Evolutionary conservation across 2,797 vertebrate species (phyloP).

Genomic region (Artibeus jamaicensis): DNA sequence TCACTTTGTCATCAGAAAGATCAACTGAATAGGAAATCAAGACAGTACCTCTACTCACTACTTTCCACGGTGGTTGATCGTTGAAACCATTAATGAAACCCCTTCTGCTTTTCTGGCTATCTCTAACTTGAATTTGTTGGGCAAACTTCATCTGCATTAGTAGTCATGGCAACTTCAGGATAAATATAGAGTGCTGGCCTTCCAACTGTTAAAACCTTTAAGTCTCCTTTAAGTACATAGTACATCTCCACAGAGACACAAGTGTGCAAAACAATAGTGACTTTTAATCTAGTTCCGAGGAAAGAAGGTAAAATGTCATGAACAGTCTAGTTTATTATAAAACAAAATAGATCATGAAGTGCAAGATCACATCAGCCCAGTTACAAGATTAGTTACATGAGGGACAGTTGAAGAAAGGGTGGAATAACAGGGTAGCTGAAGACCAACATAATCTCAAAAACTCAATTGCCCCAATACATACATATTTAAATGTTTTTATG

Average conservation of each 20-base stretch:
- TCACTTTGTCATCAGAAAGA: conserved; percentile 38
- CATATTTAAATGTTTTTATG: background rate
- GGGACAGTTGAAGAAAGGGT: background rate
- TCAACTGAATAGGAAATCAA: conserved; percentile 48
- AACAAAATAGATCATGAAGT: conserved; percentile 50
- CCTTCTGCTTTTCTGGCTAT: conserved; percentile 51
- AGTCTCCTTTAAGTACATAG: conserved; percentile 42
- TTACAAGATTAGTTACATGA: background rate
- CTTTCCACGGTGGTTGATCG: conserved; percentile 64
- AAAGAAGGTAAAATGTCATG: conserved; percentile 33
- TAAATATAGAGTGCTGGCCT: conserved; percentile 64
- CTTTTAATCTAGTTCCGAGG: background rate
- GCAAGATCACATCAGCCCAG: conserved; percentile 8
- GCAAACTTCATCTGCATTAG: conserved; percentile 71
- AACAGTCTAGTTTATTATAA: conserved; percentile 1
- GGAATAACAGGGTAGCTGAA: background rate
- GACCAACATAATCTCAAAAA: background rate
- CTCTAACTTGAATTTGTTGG: conserved; percentile 60
- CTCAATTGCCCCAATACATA: background rate
- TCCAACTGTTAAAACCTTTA: conserved; percentile 64
- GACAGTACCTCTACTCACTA: conserved; percentile 18
- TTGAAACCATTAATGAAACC: conserved; percentile 60
- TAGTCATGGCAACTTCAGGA: conserved; percentile 70
- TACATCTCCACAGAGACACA: background rate
- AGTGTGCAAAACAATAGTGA: background rate